These are phyloP conservation scores for Osedax fenrisi DNA, from an alignment of 2,888 invertebrate genomes.

Conservation along the genomic window DNA sequence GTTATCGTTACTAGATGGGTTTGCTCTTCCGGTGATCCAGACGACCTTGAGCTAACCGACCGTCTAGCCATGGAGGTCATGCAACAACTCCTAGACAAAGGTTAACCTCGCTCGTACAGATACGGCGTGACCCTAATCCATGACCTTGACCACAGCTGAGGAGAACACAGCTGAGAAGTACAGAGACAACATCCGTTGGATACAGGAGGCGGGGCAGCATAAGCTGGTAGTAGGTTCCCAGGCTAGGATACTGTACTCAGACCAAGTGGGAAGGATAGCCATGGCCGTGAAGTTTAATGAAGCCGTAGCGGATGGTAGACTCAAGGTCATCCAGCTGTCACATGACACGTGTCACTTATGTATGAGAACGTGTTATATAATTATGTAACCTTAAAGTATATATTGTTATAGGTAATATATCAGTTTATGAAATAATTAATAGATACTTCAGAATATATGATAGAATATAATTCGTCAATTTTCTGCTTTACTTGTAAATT, in stretches of 20 bases:
- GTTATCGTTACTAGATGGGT: too few species aligned
- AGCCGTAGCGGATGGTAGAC: conserved; percentile 51
- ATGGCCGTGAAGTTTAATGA: conserved; percentile 56
- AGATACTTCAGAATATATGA: too few species aligned
- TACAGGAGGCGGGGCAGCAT: conserved; percentile 54
- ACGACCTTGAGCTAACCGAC: conserved; percentile 55
- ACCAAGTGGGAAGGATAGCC: conserved; percentile 54
- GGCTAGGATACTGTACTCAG: conserved; percentile 58
- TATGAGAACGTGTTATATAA: too few species aligned
- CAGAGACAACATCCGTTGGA: conserved; percentile 57
- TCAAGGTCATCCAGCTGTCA: conserved; percentile 47
- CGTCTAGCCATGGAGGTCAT: conserved; percentile 53
- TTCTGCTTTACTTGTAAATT: too few species aligned
- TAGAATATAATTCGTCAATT: too few species aligned
- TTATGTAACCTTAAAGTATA: too few species aligned
- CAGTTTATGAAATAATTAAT: too few species aligned
- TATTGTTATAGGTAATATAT: too few species aligned
- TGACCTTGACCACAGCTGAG: too few species aligned
- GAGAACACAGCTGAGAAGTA: conserved; percentile 54
- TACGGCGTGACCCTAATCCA: too few species aligned
- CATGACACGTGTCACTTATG: too few species aligned
- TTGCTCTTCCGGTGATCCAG: conserved; percentile 54
- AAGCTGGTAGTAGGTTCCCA: conserved; percentile 55
- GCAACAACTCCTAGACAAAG: conserved; percentile 43
- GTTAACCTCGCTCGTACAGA: too few species aligned